Conservation (phyloP, 2,113 vertebrate genomes). For the Lontra canadensis region DNA sequence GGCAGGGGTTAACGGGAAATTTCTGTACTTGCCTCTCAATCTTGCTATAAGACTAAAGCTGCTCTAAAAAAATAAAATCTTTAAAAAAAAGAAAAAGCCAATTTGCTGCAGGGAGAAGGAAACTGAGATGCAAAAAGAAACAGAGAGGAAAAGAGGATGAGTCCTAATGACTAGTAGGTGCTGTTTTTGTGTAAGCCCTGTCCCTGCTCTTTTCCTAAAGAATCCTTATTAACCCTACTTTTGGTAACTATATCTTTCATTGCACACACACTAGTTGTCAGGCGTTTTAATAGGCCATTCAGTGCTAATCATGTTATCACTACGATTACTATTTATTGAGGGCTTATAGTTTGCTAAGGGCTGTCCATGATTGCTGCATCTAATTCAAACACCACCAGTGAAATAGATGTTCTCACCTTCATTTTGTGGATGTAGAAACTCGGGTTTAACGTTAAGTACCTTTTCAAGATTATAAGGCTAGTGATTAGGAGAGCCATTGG, state of each 20-base stretch:
- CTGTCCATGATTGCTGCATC: background rate
- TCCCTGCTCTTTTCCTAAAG: background rate
- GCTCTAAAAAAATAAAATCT: background rate
- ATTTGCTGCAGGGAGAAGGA: background rate
- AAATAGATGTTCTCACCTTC: background rate
- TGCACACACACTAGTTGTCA: background rate
- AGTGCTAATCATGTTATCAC: background rate
- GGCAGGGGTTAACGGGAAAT: background rate
- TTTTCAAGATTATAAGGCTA: background rate
- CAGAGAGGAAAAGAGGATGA: background rate
- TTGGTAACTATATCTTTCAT: background rate
- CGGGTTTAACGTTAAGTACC: background rate
- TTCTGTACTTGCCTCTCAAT: background rate
- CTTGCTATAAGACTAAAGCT: background rate
- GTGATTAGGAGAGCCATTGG: background rate
- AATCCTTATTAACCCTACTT: background rate
- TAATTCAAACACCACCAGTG: background rate
- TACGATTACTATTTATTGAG: background rate
- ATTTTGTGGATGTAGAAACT: background rate
- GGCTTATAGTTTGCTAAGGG: background rate
- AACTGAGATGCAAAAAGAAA: background rate
- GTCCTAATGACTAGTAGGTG: rapidly evolving
- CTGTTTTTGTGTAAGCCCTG: background rate
- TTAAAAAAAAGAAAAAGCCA: background rate
- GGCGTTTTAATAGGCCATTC: background rate